Evolutionary conservation across 2,888 invertebrate species (phyloP).

Genomic region (Belgica antarctica): DNA sequence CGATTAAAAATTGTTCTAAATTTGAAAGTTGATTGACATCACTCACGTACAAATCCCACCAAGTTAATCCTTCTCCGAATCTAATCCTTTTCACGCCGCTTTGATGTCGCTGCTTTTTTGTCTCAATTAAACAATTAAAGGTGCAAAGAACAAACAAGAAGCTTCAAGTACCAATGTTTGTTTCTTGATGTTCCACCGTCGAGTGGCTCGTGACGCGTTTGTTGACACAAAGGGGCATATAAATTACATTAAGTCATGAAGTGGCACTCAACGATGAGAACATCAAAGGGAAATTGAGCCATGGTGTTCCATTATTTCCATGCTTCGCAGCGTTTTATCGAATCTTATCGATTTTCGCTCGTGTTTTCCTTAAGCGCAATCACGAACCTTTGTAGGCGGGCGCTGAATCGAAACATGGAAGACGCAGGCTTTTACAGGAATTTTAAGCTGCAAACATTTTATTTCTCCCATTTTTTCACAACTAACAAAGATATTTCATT

Average conservation of each 20-base stretch:
- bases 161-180: conserved; percentile 16
- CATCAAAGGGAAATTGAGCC: conserved; percentile 33
- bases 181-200: neutral
- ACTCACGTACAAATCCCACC: neutral
- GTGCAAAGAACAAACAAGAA: too few relatives aligned
- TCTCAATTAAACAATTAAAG: too few relatives aligned
- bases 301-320: conserved; percentile 28
- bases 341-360: conserved; percentile 26
- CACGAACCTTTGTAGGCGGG: conserved; percentile 14
- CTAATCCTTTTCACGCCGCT: too few relatives aligned
- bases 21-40: neutral
- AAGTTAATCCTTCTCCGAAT: too few relatives aligned
- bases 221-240: conserved; percentile 25
- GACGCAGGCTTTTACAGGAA: conserved; percentile 3
- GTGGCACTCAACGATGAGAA: conserved; percentile 5
- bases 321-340: neutral
- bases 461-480: neutral
- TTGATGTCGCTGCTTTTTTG: too few relatives aligned
- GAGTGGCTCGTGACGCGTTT: conserved; percentile 14
- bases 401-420: conserved; percentile 16
- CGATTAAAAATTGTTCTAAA: too few relatives aligned
- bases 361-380: conserved; percentile 9
- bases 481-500: neutral
- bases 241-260: conserved; percentile 35
- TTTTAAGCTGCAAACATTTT: conserved; percentile 9